These are phyloP conservation scores for Puffinus mauretanicus DNA, from an alignment of 2,113 vertebrate species.

Conservation along the genomic window DNA sequence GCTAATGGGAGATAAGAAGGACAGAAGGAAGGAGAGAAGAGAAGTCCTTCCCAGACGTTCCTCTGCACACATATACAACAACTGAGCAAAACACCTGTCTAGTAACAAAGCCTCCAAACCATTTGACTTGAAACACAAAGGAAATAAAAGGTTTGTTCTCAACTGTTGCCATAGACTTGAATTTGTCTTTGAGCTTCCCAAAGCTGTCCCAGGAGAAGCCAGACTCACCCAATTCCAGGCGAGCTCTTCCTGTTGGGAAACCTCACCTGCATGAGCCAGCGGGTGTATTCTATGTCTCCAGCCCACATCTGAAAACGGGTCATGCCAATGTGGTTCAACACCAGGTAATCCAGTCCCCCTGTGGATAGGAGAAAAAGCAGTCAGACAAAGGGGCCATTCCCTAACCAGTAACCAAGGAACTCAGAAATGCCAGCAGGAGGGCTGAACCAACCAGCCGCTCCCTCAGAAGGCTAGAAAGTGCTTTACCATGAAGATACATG, in stretches of 20 bases:
- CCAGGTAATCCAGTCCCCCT: conserved; percentile 84
- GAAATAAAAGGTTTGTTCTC: neutral
- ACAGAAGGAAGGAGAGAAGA: neutral
- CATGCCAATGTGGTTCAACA: conserved; percentile 83
- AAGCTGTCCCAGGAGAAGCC: neutral
- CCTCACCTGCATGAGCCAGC: conserved; percentile 84
- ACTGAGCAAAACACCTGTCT: neutral
- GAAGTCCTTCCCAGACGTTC: neutral
- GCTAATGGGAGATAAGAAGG: neutral
- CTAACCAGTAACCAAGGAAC: neutral
- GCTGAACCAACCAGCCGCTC: neutral
- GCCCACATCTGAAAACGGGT: conserved; percentile 76
- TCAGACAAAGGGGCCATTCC: neutral
- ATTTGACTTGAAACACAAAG: neutral
- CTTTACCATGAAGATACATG: neutral
- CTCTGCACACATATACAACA: neutral
- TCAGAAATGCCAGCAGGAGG: neutral
- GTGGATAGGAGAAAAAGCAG: neutral
- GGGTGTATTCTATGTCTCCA: conserved; percentile 74
- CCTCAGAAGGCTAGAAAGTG: neutral
- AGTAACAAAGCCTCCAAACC: neutral
- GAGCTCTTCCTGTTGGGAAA: neutral
- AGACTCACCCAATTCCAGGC: neutral
- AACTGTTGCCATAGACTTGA: neutral
- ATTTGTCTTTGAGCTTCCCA: neutral